A percentile compares a stretch with the other conserved stretches of the same genome.
Evolutionary conservation across 1,140 invertebrate species (phyloP).

Genomic region (Polypedilum pembai): DNA sequence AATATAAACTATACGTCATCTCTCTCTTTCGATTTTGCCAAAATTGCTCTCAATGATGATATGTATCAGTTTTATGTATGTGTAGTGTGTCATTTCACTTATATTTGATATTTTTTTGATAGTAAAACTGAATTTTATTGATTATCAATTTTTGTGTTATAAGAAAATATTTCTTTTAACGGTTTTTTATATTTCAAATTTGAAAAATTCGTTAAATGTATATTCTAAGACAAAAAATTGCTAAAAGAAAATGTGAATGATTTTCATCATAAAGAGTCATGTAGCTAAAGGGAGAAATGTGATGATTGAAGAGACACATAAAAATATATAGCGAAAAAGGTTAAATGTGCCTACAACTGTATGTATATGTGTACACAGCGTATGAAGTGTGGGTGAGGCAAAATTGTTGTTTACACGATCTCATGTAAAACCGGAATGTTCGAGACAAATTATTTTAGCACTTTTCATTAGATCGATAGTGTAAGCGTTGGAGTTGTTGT

Average conservation of each 20-base stretch:
- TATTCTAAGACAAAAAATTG: too few species aligned
- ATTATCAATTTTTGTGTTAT: too few species aligned
- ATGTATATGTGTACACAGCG: background rate
- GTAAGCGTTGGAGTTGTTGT: background rate
- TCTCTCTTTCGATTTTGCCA: background rate
- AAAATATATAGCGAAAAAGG: background rate
- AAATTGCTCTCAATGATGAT: background rate
- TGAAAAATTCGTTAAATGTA: too few species aligned
- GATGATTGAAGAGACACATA: background rate
- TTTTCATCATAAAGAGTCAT: too few species aligned
- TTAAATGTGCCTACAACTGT: background rate
- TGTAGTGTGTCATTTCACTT: too few species aligned
- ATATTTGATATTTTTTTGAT: too few species aligned
- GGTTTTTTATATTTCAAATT: too few species aligned
- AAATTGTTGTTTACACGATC: slow-evolving; percentile 23
- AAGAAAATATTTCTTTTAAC: too few species aligned
- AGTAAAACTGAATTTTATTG: too few species aligned
- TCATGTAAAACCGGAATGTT: slow-evolving; percentile 20
- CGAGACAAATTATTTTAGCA: slow-evolving; percentile 22
- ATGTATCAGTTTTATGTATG: slow-evolving; percentile 16
- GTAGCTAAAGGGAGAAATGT: background rate
- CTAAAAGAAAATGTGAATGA: too few species aligned
- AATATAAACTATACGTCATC: background rate
- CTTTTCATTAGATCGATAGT: background rate
- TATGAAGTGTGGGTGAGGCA: background rate